phyloP scores from a whole-genome alignment of 2,888 invertebrate genomes.

The Macrosoma leucophasiata region DNA sequence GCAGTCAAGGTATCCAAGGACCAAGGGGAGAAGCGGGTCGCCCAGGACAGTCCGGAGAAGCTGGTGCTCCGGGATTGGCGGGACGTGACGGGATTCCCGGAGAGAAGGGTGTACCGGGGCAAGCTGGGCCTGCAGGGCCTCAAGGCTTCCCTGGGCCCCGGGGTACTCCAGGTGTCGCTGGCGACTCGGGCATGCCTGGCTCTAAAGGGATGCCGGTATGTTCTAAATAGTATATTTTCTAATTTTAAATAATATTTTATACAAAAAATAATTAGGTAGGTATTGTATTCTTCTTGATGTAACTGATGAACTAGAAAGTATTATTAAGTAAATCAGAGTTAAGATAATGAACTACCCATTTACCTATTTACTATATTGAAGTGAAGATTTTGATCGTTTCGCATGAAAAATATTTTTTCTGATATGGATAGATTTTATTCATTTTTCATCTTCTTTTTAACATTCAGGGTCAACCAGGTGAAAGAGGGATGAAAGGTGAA shows the following conservation, averaged over 20 bases:
- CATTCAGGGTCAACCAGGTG: conserved; percentile 82
- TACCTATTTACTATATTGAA: no score
- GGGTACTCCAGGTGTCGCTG: conserved; percentile 84
- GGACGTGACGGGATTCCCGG: conserved; percentile 88
- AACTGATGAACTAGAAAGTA: no score
- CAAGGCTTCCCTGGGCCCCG: conserved; percentile 90
- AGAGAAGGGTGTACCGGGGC: conserved; percentile 86
- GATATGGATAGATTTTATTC: no score
- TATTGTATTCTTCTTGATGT: no score
- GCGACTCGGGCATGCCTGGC: conserved; percentile 84
- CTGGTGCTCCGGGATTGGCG: conserved; percentile 82
- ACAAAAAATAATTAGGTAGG: no score
- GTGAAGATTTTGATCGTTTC: no score
- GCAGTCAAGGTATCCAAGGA: conserved; percentile 88
- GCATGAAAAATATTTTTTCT: no score
- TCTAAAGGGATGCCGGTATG: conserved; percentile 83
- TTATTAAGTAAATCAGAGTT: no score
- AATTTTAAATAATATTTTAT: no score
- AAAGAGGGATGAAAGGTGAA: conserved; percentile 88
- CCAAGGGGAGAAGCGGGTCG: conserved; percentile 87
- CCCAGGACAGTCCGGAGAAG: conserved; percentile 85
- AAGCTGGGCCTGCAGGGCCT: conserved; percentile 81
- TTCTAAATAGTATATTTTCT: no score
- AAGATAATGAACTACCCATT: no score
- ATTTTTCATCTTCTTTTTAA: no score